Conservation (phyloP, 2,113 vertebrate species). For the Cardinalis cardinalis region DNA sequence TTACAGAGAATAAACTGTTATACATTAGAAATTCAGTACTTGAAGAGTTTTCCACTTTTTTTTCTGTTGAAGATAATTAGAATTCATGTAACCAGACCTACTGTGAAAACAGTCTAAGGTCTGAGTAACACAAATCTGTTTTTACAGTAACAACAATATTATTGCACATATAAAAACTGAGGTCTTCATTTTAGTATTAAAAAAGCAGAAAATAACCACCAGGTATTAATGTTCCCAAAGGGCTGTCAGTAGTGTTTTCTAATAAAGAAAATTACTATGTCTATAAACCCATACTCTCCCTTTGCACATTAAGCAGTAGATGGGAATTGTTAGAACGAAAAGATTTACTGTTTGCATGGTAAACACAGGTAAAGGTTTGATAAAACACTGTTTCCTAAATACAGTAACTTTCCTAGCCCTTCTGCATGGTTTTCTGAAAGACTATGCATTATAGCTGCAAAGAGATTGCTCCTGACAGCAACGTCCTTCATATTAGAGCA, state of each 20-base stretch:
- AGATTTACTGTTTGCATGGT: not conserved
- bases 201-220: slow-evolving; percentile 9
- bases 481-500: not conserved
- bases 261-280: not conserved
- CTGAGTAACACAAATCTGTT: not conserved
- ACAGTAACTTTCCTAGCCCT: not conserved
- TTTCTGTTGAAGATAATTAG: not conserved
- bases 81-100: slow-evolving; percentile 16
- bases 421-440: not conserved
- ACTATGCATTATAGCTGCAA: not conserved
- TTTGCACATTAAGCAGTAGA: not conserved
- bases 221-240: not conserved
- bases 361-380: not conserved
- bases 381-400: not conserved
- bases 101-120: not conserved
- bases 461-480: slow-evolving; percentile 17
- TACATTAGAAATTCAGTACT: not conserved
- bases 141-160: not conserved
- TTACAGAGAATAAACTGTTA: not conserved
- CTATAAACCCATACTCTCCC: not conserved
- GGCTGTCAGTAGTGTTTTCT: not conserved
- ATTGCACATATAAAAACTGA: not conserved
- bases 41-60: not conserved
- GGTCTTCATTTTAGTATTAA: not conserved
- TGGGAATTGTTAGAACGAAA: not conserved